phyloP scores from a whole-genome alignment of 2,797 vertebrate species.

The Takifugu ocellatus region DNA sequence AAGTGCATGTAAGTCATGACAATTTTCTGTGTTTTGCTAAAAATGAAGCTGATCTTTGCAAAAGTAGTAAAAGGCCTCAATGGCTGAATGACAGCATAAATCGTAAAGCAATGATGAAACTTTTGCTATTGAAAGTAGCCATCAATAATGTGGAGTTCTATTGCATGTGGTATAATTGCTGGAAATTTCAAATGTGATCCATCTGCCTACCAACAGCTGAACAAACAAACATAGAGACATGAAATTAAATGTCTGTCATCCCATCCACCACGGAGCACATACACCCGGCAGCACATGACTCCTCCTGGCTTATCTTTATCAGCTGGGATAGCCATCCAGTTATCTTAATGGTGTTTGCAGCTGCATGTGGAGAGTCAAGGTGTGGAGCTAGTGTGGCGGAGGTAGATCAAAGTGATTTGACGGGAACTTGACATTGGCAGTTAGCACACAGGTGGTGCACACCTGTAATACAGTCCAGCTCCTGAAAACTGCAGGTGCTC shows the following conservation, averaged over 20 bases:
- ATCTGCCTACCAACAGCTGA: constrained; percentile 16
- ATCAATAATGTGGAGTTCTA: no score
- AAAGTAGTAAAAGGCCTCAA: no score
- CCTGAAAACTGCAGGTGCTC: constrained; percentile 39
- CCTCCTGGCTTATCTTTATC: constrained; percentile 8
- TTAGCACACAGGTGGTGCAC: constrained; percentile 71
- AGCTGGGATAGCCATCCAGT: not conserved
- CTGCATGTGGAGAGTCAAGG: constrained; percentile 9
- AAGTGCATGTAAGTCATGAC: not conserved
- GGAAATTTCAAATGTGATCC: constrained; percentile 4
- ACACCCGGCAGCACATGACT: constrained; percentile 1
- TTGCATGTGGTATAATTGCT: no score
- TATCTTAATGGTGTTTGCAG: not conserved
- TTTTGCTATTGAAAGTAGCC: no score
- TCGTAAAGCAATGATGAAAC: no score
- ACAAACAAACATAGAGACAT: constrained; percentile 31
- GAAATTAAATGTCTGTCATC: constrained; percentile 3
- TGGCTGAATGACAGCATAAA: no score
- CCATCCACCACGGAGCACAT: not conserved
- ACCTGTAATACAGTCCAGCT: constrained; percentile 65
- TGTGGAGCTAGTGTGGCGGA: constrained; percentile 11
- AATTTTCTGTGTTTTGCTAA: not conserved
- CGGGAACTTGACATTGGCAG: constrained; percentile 64
- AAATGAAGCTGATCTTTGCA: not conserved
- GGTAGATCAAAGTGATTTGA: constrained; percentile 41